phyloP scores from a whole-genome alignment of 1,140 invertebrate genomes.

The Drosophila leontia region DNA sequence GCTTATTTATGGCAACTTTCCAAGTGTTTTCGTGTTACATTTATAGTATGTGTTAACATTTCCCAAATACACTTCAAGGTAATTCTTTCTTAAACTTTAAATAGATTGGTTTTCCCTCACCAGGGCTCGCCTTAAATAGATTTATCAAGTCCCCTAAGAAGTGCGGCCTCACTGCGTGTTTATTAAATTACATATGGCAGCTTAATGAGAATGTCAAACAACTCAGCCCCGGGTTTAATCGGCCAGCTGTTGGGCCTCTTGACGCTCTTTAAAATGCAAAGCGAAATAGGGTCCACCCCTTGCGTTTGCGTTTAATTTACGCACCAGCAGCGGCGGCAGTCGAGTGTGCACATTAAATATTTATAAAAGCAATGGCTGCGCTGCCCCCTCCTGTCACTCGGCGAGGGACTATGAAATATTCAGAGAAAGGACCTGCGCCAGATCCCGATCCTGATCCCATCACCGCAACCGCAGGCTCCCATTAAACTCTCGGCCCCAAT shows the following conservation, averaged over 20 bases:
- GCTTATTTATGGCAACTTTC: no score
- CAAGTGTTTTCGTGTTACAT: not conserved
- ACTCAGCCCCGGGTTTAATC: not conserved
- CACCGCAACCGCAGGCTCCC: slow-evolving; percentile 61
- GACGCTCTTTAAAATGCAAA: slow-evolving; percentile 46
- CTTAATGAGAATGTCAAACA: slow-evolving; percentile 35
- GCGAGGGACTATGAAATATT: slow-evolving; percentile 48
- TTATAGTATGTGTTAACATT: not conserved
- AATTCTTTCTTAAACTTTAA: not conserved
- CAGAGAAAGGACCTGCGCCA: slow-evolving; percentile 15
- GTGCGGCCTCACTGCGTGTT: not conserved
- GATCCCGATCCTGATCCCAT: slow-evolving; percentile 26
- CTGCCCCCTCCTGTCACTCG: slow-evolving; percentile 22
- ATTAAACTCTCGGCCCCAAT: slow-evolving; percentile 15
- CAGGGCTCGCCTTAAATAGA: slow-evolving; percentile 22
- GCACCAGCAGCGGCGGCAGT: slow-evolving; percentile 41
- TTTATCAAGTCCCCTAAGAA: slow-evolving; percentile 8
- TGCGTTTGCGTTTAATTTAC: slow-evolving; percentile 32
- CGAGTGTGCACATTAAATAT: slow-evolving; percentile 62
- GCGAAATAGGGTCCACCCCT: slow-evolving; percentile 38
- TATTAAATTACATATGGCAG: slow-evolving; percentile 38
- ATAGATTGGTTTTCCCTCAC: slow-evolving; percentile 4
- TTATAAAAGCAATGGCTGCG: slow-evolving; percentile 59
- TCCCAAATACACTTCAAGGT: not conserved
- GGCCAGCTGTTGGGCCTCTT: slow-evolving; percentile 32